Evolutionary conservation across 2,797 vertebrate genomes (phyloP).

Genomic region (Chelonia mydas): DNA sequence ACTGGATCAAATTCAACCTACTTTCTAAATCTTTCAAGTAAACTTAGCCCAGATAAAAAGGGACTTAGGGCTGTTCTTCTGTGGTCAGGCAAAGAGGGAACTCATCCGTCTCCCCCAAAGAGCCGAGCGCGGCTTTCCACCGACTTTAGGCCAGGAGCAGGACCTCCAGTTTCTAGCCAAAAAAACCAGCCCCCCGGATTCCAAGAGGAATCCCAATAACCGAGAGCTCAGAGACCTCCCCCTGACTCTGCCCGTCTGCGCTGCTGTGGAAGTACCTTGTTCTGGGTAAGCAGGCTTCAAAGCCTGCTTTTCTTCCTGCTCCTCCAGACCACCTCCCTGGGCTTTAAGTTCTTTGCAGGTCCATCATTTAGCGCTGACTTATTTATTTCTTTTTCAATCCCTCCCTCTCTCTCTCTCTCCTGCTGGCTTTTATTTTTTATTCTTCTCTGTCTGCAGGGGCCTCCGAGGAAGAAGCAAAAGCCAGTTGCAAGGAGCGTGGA

Average conservation of each 20-base stretch:
- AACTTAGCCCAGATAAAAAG: not conserved
- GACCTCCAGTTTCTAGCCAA: not conserved
- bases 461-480: too few species aligned
- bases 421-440: not conserved
- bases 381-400: not conserved
- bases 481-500: too few species aligned
- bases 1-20: not conserved
- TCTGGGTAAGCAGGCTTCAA: too few species aligned
- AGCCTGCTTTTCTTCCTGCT: not conserved
- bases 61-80: not conserved
- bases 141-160: not conserved
- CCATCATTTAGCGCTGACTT: not conserved
- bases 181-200: not conserved
- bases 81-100: not conserved
- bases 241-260: not conserved
- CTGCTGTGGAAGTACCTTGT: accelerated
- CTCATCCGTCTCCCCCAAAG: too few species aligned
- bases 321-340: not conserved
- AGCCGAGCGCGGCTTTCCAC: not conserved
- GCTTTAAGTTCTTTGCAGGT: not conserved
- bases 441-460: not conserved
- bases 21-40: not conserved
- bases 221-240: not conserved
- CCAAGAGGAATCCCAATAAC: not conserved
- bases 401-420: too few species aligned